These are phyloP conservation scores for Podarcis lilfordi DNA, from an alignment of 2,797 vertebrate species.

Conservation along the genomic window DNA sequence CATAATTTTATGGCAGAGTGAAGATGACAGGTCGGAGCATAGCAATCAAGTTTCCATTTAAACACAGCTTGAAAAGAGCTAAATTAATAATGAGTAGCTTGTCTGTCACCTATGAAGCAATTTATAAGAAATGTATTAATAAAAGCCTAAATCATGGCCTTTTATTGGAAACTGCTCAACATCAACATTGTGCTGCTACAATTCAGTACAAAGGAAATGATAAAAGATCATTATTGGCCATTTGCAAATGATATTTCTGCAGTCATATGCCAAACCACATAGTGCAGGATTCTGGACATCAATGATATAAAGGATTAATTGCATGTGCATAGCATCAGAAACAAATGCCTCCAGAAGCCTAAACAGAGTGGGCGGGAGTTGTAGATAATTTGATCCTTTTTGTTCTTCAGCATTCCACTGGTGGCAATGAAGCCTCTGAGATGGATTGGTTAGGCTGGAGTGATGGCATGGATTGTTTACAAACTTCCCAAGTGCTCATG, in stretches of 20 bases:
- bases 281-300: background rate
- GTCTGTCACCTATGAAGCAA: conserved; percentile 40
- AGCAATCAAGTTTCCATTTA: conserved; percentile 49
- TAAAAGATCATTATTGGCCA: background rate
- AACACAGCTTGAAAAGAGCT: conserved; percentile 13
- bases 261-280: background rate
- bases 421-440: background rate
- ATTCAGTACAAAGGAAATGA: conserved; percentile 3
- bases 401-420: background rate
- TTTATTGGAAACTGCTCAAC: conserved; percentile 17
- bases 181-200: background rate
- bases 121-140: conserved; percentile 29
- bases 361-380: background rate
- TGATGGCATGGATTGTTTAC: background rate
- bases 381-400: background rate
- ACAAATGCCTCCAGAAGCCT: background rate
- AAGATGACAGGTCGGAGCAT: conserved; percentile 8
- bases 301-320: background rate
- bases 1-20: conserved; percentile 8
- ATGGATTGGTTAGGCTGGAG: background rate
- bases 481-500: background rate
- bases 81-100: conserved; percentile 45
- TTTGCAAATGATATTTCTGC: background rate
- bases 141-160: conserved; percentile 12
- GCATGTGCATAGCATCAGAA: background rate